Percentiles rank a stretch among this genome's conserved stretches.
Conservation (phyloP, 2,797 vertebrate genomes). For the Pelodytes ibericus region DNA sequence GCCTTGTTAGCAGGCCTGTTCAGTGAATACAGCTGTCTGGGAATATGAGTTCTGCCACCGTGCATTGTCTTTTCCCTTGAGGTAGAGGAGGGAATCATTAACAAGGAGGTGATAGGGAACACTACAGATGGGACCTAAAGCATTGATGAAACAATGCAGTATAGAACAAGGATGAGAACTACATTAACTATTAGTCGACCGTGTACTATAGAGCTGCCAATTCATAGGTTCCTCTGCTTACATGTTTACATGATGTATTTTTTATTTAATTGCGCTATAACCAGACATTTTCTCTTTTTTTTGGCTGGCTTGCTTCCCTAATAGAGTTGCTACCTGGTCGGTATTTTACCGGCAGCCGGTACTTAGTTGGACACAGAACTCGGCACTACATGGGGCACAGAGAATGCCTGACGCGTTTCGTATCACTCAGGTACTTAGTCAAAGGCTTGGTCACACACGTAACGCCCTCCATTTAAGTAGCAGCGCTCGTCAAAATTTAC, state of each 20-base stretch:
- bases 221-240: background rate
- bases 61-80: slow-evolving; percentile 18
- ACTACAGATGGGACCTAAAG: slow-evolving; percentile 14
- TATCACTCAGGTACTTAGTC: too few relatives aligned
- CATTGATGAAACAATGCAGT: background rate
- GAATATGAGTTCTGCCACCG: slow-evolving; percentile 30
- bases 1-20: slow-evolving; percentile 11
- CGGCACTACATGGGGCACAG: too few relatives aligned
- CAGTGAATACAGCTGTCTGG: slow-evolving; percentile 27
- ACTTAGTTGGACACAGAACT: too few relatives aligned
- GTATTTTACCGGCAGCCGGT: too few relatives aligned
- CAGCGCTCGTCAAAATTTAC: too few relatives aligned
- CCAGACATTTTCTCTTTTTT: too few relatives aligned
- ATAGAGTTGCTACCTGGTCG: too few relatives aligned
- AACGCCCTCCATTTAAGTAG: too few relatives aligned
- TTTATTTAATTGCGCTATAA: background rate
- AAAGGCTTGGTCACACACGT: too few relatives aligned
- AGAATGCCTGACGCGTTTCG: too few relatives aligned
- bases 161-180: background rate
- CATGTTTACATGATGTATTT: background rate
- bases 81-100: slow-evolving; percentile 26
- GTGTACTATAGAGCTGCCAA: background rate
- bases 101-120: background rate
- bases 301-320: too few relatives aligned
- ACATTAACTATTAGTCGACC: background rate